Base-by-base conservation (phyloP, 2,113 vertebrate genomes). In the Calyptommatus sinebrachiatus region DNA sequence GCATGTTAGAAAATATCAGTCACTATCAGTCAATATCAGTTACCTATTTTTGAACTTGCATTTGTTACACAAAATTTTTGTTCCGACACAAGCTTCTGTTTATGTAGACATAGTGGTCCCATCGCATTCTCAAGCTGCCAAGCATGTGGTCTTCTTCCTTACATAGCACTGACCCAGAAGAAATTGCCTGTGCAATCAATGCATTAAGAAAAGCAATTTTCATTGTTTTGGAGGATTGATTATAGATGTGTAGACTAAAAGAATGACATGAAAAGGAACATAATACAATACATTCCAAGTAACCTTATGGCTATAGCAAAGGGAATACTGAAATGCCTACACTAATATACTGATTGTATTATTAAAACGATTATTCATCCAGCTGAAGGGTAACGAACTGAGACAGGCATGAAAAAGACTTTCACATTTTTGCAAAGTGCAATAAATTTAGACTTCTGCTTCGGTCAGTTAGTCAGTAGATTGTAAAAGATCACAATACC, bases 321-420 rank as follows among this genome's bases (percentile, higher is more conserved):
- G 73, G 78, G 78, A 60, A 67, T 72, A 72, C 35, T 70, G 77
- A 80, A 31, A n/a, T 22, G 10, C 71, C 9, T 41, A 53, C 80
- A 71, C 67, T 31, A 62, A 35, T 77, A 81, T 81, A 63, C 74
- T 77, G 83, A 81, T 73, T 77, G 31, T 71, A 84, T 76, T 81
- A 73, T 81, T 84, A 72, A 81, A 81, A 77, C 26, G 50, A 84
- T 84, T 73, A 80, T 68, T 62, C 48, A 76, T 81, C 77, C 74
- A 63, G 75, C 48, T 62, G 73, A 73, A 68, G 73, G 35, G 48
- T 80, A 84, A 80, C 24, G 18, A 68, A 66, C 5, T 62, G 73
- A 68, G 69, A 73, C 68, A 80, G 53, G 72, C 35, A 68, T 72
- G 61, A 77, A 70, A 80, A 80, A 53, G 61, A 77, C 57, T 77